Conservation (phyloP, 2,888 invertebrate genomes). For the Strigamia transsilvanica region DNA sequence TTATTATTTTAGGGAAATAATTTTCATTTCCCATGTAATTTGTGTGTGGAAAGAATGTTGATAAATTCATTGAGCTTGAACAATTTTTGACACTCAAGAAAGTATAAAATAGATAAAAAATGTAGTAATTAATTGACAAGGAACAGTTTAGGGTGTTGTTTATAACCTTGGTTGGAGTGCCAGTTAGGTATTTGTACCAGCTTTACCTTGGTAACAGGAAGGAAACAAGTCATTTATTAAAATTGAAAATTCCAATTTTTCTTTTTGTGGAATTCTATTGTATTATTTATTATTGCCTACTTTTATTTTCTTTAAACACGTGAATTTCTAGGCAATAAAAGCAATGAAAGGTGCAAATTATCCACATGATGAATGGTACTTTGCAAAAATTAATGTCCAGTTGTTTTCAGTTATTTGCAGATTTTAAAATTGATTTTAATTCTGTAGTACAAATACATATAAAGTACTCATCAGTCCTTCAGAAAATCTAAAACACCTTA, state of each 20-base stretch:
- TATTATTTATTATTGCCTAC: no score
- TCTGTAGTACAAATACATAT: no score
- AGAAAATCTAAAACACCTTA: neutral
- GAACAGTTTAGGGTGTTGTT: neutral
- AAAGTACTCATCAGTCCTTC: neutral
- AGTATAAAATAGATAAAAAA: neutral
- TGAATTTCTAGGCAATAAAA: no score
- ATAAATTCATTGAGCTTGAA: conserved; percentile 6
- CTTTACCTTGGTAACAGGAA: conserved; percentile 18
- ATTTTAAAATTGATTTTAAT: no score
- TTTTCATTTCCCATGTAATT: neutral
- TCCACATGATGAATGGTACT: no score
- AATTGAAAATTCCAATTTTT: neutral
- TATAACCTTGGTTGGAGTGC: conserved; percentile 4
- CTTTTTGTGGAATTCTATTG: neutral
- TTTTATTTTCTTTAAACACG: no score
- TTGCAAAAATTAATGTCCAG: no score
- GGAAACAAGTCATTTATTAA: neutral
- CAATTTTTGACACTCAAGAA: neutral
- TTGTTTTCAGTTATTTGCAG: no score
- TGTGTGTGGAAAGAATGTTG: neutral
- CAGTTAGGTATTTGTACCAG: neutral
- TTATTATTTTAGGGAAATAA: neutral
- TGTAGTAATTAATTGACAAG: neutral
- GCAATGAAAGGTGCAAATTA: no score